A percentile compares a stretch with the other conserved stretches of the same genome.
phyloP scores from a whole-genome alignment of 1,140 invertebrate species.

The Tetraneura akinire region DNA sequence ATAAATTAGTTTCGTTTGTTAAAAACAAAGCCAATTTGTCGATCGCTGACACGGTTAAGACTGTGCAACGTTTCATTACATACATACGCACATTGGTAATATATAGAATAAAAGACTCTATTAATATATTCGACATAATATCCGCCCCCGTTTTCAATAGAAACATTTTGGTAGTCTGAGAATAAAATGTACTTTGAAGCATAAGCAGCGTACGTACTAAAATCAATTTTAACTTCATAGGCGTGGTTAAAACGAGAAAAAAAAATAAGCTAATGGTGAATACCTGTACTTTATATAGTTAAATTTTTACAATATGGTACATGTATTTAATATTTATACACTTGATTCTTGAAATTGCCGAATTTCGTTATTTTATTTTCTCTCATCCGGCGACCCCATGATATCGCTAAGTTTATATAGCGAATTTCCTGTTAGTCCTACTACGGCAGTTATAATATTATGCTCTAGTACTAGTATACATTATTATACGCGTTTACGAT shows the following conservation, averaged over 20 bases:
- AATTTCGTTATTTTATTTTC: background rate
- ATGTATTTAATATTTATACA: background rate
- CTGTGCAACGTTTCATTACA: background rate
- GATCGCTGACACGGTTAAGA: background rate
- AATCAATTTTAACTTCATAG: too few relatives aligned
- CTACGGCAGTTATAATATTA: background rate
- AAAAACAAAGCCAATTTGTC: background rate
- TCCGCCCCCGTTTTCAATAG: background rate
- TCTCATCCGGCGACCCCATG: background rate
- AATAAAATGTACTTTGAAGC: background rate
- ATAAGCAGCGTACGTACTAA: too few relatives aligned
- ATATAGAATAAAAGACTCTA: background rate
- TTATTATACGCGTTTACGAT: too few relatives aligned
- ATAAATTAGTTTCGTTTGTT: constrained; percentile 1
- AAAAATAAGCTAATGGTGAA: too few relatives aligned
- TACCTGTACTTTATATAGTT: too few relatives aligned
- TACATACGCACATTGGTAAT: too few relatives aligned
- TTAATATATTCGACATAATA: background rate
- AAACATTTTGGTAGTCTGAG: background rate
- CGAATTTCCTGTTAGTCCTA: background rate
- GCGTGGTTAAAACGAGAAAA: too few relatives aligned
- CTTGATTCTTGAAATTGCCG: background rate
- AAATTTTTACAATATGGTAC: too few relatives aligned
- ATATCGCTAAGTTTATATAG: background rate
- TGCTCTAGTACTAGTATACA: too few relatives aligned